These are phyloP conservation scores for Catalaphyllia jardinei DNA, from an alignment of 64 coral and sea anemone species.

Conservation along the genomic window DNA sequence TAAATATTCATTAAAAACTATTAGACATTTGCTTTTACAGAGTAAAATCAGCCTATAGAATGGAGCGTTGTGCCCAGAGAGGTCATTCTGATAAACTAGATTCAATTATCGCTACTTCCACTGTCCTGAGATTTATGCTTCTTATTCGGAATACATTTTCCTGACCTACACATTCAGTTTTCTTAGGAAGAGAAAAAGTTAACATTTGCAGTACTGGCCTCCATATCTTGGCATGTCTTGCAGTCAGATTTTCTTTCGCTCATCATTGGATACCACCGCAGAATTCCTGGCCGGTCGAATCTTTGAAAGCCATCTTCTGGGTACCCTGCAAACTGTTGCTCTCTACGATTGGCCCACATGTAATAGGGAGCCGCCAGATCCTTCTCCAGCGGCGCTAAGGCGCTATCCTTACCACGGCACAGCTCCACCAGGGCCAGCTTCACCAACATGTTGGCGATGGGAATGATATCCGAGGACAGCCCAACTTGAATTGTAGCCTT, in stretches of 20 bases:
- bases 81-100: too few species aligned
- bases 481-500: conserved; percentile 93
- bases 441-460: conserved; percentile 86
- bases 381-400: conserved; percentile 71
- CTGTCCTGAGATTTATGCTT: not conserved
- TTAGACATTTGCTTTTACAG: too few species aligned
- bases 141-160: not conserved
- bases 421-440: conserved; percentile 88
- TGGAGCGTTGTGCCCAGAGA: too few species aligned
- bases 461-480: conserved; percentile 89
- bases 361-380: conserved; percentile 84
- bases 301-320: conserved; percentile 76
- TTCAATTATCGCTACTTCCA: not conserved
- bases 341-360: conserved; percentile 88
- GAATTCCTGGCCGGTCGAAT: conserved; percentile 80
- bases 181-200: conserved; percentile 66
- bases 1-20: too few species aligned
- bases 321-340: conserved; percentile 67
- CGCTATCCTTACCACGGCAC: conserved; percentile 84
- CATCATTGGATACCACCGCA: conserved; percentile 84
- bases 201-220: conserved; percentile 50
- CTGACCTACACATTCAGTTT: not conserved
- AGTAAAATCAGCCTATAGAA: too few species aligned
- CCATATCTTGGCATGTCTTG: conserved; percentile 61
- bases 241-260: conserved; percentile 77